These are phyloP conservation scores for Agrochola circellaris DNA, from an alignment of 2,888 invertebrate genomes.

Conservation along the genomic window DNA sequence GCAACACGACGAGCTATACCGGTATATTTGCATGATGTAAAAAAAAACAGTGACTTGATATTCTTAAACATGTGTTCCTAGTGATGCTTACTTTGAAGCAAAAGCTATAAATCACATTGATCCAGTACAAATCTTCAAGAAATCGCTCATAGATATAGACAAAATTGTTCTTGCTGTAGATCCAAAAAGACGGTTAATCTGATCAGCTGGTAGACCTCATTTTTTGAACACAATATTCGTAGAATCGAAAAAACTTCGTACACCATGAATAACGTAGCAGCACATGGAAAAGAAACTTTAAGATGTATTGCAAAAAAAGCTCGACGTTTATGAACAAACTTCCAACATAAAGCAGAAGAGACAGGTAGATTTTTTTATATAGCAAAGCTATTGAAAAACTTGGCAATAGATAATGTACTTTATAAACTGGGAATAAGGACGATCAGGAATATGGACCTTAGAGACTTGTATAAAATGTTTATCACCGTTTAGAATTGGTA, in stretches of 20 bases:
- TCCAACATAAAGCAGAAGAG: slow-evolving; percentile 58
- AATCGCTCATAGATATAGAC: background rate
- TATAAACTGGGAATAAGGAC: slow-evolving; percentile 23
- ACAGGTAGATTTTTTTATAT: slow-evolving; percentile 65
- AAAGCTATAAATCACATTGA: background rate
- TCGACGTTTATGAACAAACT: slow-evolving; percentile 64
- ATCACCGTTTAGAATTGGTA: slow-evolving; percentile 21
- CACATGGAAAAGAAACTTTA: slow-evolving; percentile 49
- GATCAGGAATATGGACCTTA: background rate
- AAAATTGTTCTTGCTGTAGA: background rate
- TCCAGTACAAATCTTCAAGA: background rate
- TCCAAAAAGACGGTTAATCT: slow-evolving; percentile 6
- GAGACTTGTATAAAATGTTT: slow-evolving; percentile 5
- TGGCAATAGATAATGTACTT: slow-evolving; percentile 38
- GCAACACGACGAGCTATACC: slow-evolving; percentile 10
- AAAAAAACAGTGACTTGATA: slow-evolving; percentile 7
- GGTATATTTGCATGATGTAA: slow-evolving; percentile 24
- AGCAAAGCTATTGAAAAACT: slow-evolving; percentile 28
- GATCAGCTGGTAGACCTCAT: slow-evolving; percentile 32
- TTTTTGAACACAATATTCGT: slow-evolving; percentile 41
- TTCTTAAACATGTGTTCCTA: background rate
- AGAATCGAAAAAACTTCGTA: slow-evolving; percentile 38
- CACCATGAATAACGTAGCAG: slow-evolving; percentile 45
- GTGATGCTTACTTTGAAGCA: background rate
- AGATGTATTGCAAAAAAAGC: slow-evolving; percentile 65